phyloP scores from a whole-genome alignment of 2,113 vertebrate species.

The Manacus vitellinus region DNA sequence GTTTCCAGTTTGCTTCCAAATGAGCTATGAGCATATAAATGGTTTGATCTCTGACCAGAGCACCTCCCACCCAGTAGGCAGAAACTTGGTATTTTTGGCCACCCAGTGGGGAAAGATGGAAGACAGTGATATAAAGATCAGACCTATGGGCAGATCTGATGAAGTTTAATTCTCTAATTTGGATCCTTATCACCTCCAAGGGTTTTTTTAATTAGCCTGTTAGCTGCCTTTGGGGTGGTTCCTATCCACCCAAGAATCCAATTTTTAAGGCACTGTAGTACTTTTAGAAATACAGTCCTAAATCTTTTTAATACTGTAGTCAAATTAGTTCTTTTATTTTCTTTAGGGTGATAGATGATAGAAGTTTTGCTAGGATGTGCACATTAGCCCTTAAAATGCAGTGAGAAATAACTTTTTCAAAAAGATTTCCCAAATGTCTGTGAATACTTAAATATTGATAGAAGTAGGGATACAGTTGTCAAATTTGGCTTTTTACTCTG shows the following conservation, averaged over 20 bases:
- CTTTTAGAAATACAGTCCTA: not conserved
- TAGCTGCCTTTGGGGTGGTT: not conserved
- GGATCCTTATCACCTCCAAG: not conserved
- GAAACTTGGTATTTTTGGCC: not conserved
- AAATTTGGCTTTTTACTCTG: not conserved
- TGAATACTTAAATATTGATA: not conserved
- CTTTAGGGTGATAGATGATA: not conserved
- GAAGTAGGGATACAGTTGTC: not conserved
- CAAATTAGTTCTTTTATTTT: not conserved
- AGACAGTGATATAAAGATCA: not conserved
- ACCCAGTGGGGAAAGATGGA: not conserved
- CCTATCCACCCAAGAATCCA: rapidly evolving
- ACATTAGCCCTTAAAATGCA: not conserved
- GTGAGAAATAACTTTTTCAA: not conserved
- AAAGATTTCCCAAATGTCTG: not conserved
- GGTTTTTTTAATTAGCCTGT: not conserved
- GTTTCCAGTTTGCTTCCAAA: not conserved
- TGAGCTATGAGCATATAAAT: not conserved
- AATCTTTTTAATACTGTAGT: not conserved
- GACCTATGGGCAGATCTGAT: no score
- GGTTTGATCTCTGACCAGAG: not conserved
- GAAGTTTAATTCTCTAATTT: not conserved
- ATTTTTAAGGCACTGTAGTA: not conserved
- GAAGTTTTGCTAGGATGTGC: not conserved
- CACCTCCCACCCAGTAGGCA: not conserved